A percentile compares a stretch with the other conserved stretches of the same genome.
These are phyloP conservation scores for Aurelia sp. DNA, from an alignment of 30 jellyfish, hydroid and myxozoan species.

Conservation along the genomic window DNA sequence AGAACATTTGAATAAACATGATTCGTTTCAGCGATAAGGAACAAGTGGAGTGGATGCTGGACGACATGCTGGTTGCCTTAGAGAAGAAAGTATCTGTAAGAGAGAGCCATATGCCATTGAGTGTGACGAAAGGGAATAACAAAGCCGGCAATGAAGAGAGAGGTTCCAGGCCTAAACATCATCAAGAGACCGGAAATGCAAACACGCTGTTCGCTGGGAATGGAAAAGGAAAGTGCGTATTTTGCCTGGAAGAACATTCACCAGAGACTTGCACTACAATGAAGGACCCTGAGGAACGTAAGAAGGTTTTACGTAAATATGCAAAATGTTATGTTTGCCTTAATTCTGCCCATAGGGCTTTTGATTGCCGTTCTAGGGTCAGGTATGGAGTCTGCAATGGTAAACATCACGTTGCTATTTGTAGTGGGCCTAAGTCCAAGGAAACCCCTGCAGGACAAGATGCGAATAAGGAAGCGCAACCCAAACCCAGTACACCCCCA, in stretches of 20 bases:
- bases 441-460: too few relatives aligned
- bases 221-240: constrained; percentile 25
- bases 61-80: constrained; percentile 8
- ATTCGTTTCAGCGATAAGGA: not conserved
- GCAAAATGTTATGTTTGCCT: constrained; percentile 21
- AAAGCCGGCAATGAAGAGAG: not conserved
- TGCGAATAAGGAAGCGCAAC: too few relatives aligned
- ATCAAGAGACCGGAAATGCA: not conserved
- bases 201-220: not conserved
- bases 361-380: not conserved
- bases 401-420: constrained; percentile 14
- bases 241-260: constrained; percentile 24
- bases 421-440: constrained; percentile 8
- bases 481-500: constrained; percentile 12
- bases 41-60: constrained; percentile 18
- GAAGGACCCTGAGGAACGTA: not conserved
- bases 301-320: constrained; percentile 4
- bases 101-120: constrained; percentile 38
- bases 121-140: not conserved
- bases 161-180: not conserved
- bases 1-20: not conserved
- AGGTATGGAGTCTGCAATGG: constrained; percentile 19
- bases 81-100: constrained; percentile 13
- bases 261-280: constrained; percentile 35
- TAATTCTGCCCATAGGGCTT: constrained; percentile 15